Base-by-base conservation (phyloP, 2,797 vertebrate genomes). In the Centropyge bicolor region DNA sequence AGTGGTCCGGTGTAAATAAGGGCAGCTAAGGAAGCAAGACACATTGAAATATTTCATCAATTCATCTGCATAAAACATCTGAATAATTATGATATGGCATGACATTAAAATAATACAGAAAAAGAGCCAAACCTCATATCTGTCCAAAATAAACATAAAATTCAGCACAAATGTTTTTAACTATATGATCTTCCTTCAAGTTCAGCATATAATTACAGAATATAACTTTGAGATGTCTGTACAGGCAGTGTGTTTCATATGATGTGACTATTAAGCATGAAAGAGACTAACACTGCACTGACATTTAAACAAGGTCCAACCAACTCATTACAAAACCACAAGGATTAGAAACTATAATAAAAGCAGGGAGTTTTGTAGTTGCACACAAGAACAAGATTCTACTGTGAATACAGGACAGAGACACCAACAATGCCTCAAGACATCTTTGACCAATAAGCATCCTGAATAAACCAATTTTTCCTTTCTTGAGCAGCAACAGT, bases 1-100 rank as follows among this genome's bases (percentile, higher is more conserved):
- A 6, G 97, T 97, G 51, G 97, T 97, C 84, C 97, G 96, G 92
- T 99, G 98, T 91, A 98, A 94, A 91, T 98, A 98, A 9, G 96
- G 96, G 78, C 97, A 98, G 92, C 98, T 99, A 76, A 60, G 62
- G 61, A 86, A 63, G 68, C 16, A 79, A 75, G 52, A 77, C 0
- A 86, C 17, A 78, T 16, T 41, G 0, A 69, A n/a, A 52, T 11
- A 57, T 51, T 19, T 27, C 0, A 77, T 49, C 2, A 72, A 4
- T 8, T 74, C 1, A 54, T 45, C 17, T 20, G 43, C 65, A 62
- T 19, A 16, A 41, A 38, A 56, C 3, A 40, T 46, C 9, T 46
- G 17, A 64, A 69, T 24, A 8, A n/a, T 64, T 51, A 63, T 17
- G 0, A 67, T 43, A 17, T 61, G 6, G 3, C 0, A 0, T 17